Base-by-base conservation (phyloP, 2,113 vertebrate genomes). In the Danionella cerebrum region DNA sequence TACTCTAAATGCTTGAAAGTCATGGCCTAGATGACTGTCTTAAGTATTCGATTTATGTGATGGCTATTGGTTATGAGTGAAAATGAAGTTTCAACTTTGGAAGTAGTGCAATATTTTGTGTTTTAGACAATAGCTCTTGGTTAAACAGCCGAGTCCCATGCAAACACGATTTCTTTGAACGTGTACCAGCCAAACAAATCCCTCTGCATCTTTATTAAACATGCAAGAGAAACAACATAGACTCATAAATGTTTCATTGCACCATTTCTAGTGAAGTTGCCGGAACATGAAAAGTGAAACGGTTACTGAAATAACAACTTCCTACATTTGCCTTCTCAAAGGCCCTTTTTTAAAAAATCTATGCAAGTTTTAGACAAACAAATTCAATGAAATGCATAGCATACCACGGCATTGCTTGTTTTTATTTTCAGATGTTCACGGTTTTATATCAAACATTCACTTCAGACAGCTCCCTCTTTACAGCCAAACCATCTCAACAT, bases 241-340 rank as follows among this genome's bases (percentile, higher is more conserved):
- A 33, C 65, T 71, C 53, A 71, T 63, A 27, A 69, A 75, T 78
- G 50, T 75, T 69, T 73, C 55, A 66, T 33, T 24, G 12, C 62
- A 33, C 42, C 53, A 33, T 64, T 45, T 52, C 44, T 65, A 22
- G 35, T 11, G 65, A 21, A 45, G 58, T 38, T 58, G 16, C 38
- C 31, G 31, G 36, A 55, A 69, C 29, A 58, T 44, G 19, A 35
- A 58, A 45, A 22, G 19, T 21, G 13, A 42, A 36, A 31, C 38
- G n/a, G n/a, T n/a, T n/a, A n/a, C 10, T 33, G 47, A 55, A 52
- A 59, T 69, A 18, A n/a, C n/a, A n/a, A n/a, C n/a, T n/a, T n/a
- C n/a, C n/a, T n/a, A n/a, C n/a, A n/a, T n/a, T n/a, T n/a, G n/a
- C n/a, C n/a, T 24, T 39, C 70, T 42, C 42, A 31, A 22, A 41